These are phyloP conservation scores for Menura novaehollandiae DNA, from an alignment of 2,113 vertebrate species.

Conservation along the genomic window DNA sequence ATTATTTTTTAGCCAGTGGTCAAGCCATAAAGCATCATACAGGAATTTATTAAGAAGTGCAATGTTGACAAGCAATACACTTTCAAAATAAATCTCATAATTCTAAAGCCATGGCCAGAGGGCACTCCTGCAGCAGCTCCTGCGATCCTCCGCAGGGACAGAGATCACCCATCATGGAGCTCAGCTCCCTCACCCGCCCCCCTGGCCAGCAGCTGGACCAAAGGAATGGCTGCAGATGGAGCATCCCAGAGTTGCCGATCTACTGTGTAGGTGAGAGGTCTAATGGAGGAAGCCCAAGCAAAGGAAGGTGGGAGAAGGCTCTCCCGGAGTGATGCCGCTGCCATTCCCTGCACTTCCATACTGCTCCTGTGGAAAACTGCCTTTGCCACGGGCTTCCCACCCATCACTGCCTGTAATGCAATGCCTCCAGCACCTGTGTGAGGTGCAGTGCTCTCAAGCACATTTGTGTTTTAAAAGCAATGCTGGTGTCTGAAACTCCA, in stretches of 20 bases:
- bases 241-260: background rate
- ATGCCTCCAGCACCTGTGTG: background rate
- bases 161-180: background rate
- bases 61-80: rapidly evolving
- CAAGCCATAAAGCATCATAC: background rate
- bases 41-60: background rate
- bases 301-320: background rate
- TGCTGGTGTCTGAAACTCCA: background rate
- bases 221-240: background rate
- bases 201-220: background rate
- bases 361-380: background rate
- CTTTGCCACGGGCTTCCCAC: background rate
- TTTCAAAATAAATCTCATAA: background rate
- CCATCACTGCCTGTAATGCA: rapidly evolving
- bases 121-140: background rate
- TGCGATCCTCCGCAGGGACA: background rate
- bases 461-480: rapidly evolving
- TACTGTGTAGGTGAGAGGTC: rapidly evolving
- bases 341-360: background rate
- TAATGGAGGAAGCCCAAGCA: background rate
- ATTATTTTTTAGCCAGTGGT: background rate
- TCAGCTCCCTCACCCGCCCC: background rate
- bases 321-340: rapidly evolving
- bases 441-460: rapidly evolving
- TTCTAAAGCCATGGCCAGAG: background rate